Base-by-base conservation (phyloP, 1,140 invertebrate genomes). In the Atta texana region DNA sequence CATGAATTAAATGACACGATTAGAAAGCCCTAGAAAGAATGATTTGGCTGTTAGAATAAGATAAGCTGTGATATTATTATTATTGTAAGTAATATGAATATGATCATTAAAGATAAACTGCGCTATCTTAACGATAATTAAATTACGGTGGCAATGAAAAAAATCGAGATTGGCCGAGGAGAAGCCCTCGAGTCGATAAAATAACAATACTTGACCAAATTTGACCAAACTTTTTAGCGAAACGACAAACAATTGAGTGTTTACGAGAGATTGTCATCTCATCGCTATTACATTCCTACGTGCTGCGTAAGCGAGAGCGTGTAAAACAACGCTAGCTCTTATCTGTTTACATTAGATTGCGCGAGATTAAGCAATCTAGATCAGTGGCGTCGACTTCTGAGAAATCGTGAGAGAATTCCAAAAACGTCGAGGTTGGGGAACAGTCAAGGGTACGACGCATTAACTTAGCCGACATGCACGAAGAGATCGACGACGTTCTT, bases 211-310 rank as follows among this genome's bases (percentile, higher is more conserved):
- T 44, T 55, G 28, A 61, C 39, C 24, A 8, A 12, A 61, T 28
- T 18, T 31, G 80, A 8, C 39, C 24, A 24, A 55, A 49, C n/a
- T 14, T 75, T 74, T 72, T 72, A 53, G 16, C 49, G 63, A 69
- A 87, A 77, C 51, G 57, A 7, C 86, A 71, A 84, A 89, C 86
- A 87, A 84, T 87, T 77, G 71, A 82, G 64, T 89, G 78, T 89
- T 89, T 89, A 68, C 71, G 14, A 31, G 68, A 85, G 72, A 87
- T 87, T 64, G 55, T 77, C 72, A 76, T 89, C 66, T 69, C 77
- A 21, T 4, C 21, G 61, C 31, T 44, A 39, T 74, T 72, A 64
- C 69, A 53, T 80, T 86, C 84, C 66, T 71, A 21, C 24, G 39
- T 69, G 61, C 69, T 80, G 86, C 85, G 64, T 76, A 74, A 81